Conservation (phyloP, 2,888 invertebrate genomes). For the Dasypolia templi region DNA sequence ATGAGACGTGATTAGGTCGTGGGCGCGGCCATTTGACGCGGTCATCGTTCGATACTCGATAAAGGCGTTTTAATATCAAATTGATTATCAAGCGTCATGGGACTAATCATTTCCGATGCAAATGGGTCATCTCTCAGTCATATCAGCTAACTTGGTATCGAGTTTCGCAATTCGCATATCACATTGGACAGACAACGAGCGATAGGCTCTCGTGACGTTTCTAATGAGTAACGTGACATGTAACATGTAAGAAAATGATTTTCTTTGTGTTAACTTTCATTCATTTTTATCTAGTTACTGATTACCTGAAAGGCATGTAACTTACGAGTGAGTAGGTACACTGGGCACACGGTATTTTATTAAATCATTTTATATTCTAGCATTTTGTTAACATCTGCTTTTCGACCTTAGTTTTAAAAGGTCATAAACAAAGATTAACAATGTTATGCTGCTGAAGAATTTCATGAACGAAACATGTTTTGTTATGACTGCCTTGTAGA, state of each 20-base stretch:
- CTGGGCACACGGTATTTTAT: background rate
- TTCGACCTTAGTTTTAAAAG: slow-evolving; percentile 22
- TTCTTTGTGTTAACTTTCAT: background rate
- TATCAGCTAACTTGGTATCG: slow-evolving; percentile 29
- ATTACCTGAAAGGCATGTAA: slow-evolving; percentile 31
- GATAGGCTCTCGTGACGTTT: background rate
- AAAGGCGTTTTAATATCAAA: slow-evolving; percentile 37
- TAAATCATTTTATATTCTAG: background rate
- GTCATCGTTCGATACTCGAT: slow-evolving; percentile 30
- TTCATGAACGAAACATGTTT: slow-evolving; percentile 16
- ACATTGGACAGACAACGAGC: background rate
- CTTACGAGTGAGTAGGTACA: background rate
- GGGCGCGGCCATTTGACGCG: slow-evolving; percentile 42
- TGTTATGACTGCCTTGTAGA: slow-evolving; percentile 43
- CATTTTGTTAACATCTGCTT: background rate
- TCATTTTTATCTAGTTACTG: slow-evolving; percentile 23
- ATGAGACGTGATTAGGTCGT: slow-evolving; percentile 35
- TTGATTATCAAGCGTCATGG: slow-evolving; percentile 21
- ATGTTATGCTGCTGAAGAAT: slow-evolving; percentile 33
- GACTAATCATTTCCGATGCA: slow-evolving; percentile 37
- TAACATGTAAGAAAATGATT: slow-evolving; percentile 5
- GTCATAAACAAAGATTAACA: slow-evolving; percentile 19
- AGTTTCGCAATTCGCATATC: slow-evolving; percentile 18
- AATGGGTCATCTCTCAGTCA: slow-evolving; percentile 40
- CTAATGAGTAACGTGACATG: slow-evolving; percentile 29